Evolutionary conservation across 1,140 invertebrate genomes (phyloP), one percentile per base, ranked within the genome.

Genomic region (Paraescarpia echinospica): DNA sequence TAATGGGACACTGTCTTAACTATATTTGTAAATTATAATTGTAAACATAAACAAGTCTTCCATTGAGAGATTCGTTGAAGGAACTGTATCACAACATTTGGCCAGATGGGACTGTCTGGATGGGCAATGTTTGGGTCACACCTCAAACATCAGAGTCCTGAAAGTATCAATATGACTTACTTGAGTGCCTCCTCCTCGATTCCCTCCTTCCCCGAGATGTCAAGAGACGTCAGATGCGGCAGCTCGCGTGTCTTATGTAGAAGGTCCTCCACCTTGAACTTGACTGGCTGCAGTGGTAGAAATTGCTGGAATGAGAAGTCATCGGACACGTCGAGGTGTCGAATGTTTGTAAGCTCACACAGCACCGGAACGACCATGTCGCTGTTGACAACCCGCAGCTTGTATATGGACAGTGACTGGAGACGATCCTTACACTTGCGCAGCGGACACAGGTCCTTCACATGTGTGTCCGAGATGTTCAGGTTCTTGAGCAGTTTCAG

Each of bases 381-480:
- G 91, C 92, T 94, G 93, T 95, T 95, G n/a, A 94, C 94, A 94
- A 97, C 96, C 94, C 97, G 96, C 90, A 97, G 95, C 95, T 97
- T 97, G 94, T 97, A 97, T 97, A 98, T 97, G 59, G 96, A 96
- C 88, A 98, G 94, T 91, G 96, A 97, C 94, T 97, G 97, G 35
- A 98, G 94, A 92, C 97, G 96, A 93, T 97, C 96, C 95, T 97
- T 97, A 94, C 97, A 97, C 93, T 97, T 97, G 93, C 95, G 96
- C 33, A 98, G 95, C 1, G 97, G 97, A 89, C 96, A 97, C 93
- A 98, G 97, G 95, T 98, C 97, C 93, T 97, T 97, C 33, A 98
- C 97, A 93, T 96, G 95, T 35, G 97, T 98, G 92, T 96, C 96
- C 51, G 97, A 98, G 93, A 98, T 97, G 94, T 98, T 97, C 59